Conservation (phyloP, 2,888 invertebrate genomes). For the Polylopha cassiicola region DNA sequence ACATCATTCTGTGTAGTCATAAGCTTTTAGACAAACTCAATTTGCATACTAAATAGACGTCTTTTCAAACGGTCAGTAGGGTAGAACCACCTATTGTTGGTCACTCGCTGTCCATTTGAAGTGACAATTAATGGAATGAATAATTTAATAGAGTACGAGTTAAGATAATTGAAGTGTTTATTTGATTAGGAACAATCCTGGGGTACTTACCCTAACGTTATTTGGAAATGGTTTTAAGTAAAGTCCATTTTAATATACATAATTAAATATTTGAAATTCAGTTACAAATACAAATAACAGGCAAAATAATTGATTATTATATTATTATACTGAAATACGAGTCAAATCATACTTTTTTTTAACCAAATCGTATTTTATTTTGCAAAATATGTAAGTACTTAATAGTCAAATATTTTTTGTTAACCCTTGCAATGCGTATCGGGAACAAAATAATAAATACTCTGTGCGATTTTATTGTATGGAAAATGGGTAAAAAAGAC, state of each 20-base stretch:
- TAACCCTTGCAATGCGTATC: conserved; percentile 61
- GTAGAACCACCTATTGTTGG: conserved; percentile 47
- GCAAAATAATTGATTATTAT: too few relatives aligned
- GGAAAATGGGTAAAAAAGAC: conserved; percentile 60
- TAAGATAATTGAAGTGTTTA: conserved; percentile 24
- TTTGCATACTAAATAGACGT: conserved; percentile 65
- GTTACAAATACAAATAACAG: too few relatives aligned
- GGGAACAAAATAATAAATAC: too few relatives aligned
- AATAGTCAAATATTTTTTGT: conserved; percentile 53
- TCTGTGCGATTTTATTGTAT: conserved; percentile 59
- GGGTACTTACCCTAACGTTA: conserved; percentile 5
- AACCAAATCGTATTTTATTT: conserved; percentile 23
- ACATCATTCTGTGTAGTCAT: conserved; percentile 27
- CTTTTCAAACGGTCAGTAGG: conserved; percentile 52
- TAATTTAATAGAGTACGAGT: conserved; percentile 46
- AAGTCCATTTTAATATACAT: not conserved
- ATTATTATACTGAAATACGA: not conserved
- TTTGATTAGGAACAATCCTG: conserved; percentile 18
- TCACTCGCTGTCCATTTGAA: conserved; percentile 50
- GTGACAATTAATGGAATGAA: conserved; percentile 48
- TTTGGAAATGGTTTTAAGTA: conserved; percentile 23
- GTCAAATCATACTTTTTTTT: conserved; percentile 5
- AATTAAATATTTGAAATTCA: too few relatives aligned
- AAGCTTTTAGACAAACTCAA: conserved; percentile 44
- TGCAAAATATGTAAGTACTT: conserved; percentile 23